Evolutionary conservation across 2,888 invertebrate species (phyloP).

Genomic region (Tenodera sinensis): DNA sequence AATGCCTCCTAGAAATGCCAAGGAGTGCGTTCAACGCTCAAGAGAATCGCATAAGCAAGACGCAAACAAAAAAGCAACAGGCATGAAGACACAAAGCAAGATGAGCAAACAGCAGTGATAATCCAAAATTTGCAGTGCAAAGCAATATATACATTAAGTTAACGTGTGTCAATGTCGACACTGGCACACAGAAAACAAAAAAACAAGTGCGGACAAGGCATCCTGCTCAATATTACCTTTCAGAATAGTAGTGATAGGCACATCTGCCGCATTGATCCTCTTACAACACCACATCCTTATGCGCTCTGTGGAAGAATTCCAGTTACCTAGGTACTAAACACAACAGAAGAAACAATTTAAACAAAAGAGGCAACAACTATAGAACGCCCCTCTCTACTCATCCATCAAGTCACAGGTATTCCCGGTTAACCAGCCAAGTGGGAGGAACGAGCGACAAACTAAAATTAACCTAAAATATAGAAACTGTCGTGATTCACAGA

Average conservation of each 20-base stretch:
- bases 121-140: not conserved
- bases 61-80: not conserved
- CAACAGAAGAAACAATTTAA: not conserved
- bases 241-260: slow-evolving; percentile 18
- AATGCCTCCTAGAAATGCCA: not conserved
- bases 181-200: not conserved
- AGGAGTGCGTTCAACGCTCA: not conserved
- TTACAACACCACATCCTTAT: slow-evolving; percentile 26
- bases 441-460: not conserved
- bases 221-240: slow-evolving; percentile 18
- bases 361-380: not conserved
- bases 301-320: not conserved
- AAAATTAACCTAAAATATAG: not conserved
- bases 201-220: not conserved
- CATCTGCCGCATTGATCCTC: slow-evolving; percentile 11
- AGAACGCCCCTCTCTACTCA: not conserved
- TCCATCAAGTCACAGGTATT: not conserved
- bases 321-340: not conserved
- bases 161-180: not conserved
- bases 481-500: not conserved
- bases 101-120: not conserved
- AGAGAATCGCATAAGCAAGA: not conserved
- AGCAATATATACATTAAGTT: not conserved
- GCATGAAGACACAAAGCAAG: not conserved
- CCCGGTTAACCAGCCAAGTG: not conserved